Evolutionary conservation across 2,113 vertebrate species (phyloP).

Genomic region (Emydura subglobosa): DNA sequence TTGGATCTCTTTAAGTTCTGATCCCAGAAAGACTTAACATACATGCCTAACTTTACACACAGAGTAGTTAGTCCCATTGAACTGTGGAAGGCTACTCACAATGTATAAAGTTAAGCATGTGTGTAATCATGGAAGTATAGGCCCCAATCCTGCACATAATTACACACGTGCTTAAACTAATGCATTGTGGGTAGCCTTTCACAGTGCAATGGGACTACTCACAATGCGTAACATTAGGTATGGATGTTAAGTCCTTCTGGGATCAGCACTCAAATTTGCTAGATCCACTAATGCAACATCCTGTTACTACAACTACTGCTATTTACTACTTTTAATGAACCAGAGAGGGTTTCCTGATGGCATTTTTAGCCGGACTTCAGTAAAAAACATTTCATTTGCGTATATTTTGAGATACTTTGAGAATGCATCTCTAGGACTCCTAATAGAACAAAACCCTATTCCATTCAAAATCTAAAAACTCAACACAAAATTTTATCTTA

Average conservation of each 20-base stretch:
- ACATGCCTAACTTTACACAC: neutral
- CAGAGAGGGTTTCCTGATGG: neutral
- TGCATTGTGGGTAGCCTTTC: no score
- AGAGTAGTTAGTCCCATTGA: neutral
- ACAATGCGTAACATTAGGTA: neutral
- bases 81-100: no score
- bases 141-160: no score
- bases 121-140: no score
- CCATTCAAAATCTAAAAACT: constrained; percentile 63
- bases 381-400: constrained; percentile 50
- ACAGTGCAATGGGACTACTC: neutral
- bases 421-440: neutral
- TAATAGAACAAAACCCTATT: constrained; percentile 1
- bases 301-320: neutral
- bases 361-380: neutral
- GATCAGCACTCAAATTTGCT: neutral
- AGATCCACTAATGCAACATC: neutral
- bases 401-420: constrained; percentile 35
- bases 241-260: neutral
- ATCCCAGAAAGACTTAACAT: no score
- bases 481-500: constrained; percentile 61
- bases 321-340: neutral
- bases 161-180: no score
- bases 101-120: no score
- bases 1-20: neutral